Conservation (phyloP, 2,797 vertebrate species). For the Emydoidea blandingii region DNA sequence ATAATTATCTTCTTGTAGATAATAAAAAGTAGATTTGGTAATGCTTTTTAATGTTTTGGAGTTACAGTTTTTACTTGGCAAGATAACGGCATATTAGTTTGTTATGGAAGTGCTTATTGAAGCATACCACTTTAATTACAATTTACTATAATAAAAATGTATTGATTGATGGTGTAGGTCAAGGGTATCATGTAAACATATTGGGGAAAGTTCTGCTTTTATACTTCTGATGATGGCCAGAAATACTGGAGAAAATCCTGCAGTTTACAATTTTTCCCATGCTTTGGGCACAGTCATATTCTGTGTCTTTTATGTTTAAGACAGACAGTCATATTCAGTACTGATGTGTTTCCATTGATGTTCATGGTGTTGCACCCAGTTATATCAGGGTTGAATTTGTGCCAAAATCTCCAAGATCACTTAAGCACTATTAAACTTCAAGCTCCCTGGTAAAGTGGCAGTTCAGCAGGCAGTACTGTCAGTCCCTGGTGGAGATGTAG, state of each 20-base stretch:
- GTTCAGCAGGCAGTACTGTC: not conserved
- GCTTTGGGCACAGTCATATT: not conserved
- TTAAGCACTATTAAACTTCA: not conserved
- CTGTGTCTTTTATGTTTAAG: not conserved
- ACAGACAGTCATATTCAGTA: not conserved
- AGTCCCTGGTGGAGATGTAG: not conserved
- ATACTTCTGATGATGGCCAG: not conserved
- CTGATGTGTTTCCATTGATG: not conserved
- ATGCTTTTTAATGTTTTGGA: not conserved
- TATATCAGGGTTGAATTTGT: not conserved
- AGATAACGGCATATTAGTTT: not conserved
- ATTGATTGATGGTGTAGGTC: not conserved
- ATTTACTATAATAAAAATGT: not conserved
- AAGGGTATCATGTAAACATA: not conserved
- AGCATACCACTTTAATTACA: not conserved
- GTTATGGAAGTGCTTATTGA: not conserved
- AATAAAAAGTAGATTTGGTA: not conserved
- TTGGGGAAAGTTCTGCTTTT: not conserved
- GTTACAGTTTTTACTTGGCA: not conserved
- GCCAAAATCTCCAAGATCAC: not conserved
- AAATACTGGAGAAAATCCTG: not conserved
- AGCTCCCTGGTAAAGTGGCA: not conserved
- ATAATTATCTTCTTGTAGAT: not conserved
- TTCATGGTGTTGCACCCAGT: not conserved
- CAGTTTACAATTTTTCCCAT: not conserved